Conservation (phyloP, 2,888 invertebrate species). For the Lepidocyrtinus sp. region DNA sequence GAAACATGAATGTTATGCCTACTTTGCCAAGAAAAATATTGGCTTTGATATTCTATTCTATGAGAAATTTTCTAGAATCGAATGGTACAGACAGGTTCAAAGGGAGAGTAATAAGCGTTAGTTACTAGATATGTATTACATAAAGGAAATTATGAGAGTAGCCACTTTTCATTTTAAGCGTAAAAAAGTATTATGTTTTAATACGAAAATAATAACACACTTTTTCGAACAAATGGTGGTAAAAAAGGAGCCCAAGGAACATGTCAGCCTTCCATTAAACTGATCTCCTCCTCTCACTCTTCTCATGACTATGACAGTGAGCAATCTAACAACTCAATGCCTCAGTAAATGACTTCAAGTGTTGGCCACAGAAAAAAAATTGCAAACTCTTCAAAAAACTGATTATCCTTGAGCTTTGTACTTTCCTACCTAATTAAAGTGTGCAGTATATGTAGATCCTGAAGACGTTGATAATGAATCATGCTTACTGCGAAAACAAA, state of each 20-base stretch:
- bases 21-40: background rate
- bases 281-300: conserved; percentile 23
- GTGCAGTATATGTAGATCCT: no score
- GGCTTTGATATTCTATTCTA: no score
- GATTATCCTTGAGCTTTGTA: conserved; percentile 58
- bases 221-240: conserved; percentile 25
- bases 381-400: conserved; percentile 26
- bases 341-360: background rate
- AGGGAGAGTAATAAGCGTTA: background rate
- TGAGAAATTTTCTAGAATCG: no score
- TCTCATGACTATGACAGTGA: conserved; percentile 9
- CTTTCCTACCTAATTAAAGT: conserved; percentile 42
- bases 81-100: no score
- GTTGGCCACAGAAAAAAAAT: background rate
- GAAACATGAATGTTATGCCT: background rate
- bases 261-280: conserved; percentile 54
- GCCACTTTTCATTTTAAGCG: conserved; percentile 8
- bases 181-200: conserved; percentile 28
- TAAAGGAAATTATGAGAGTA: background rate
- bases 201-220: conserved; percentile 35
- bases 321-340: background rate
- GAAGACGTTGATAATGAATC: no score
- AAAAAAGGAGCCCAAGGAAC: conserved; percentile 53
- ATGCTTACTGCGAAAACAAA: no score
- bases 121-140: background rate